Evolutionary conservation across 2,888 invertebrate species (phyloP).

Genomic region (Lysandra coridon): DNA sequence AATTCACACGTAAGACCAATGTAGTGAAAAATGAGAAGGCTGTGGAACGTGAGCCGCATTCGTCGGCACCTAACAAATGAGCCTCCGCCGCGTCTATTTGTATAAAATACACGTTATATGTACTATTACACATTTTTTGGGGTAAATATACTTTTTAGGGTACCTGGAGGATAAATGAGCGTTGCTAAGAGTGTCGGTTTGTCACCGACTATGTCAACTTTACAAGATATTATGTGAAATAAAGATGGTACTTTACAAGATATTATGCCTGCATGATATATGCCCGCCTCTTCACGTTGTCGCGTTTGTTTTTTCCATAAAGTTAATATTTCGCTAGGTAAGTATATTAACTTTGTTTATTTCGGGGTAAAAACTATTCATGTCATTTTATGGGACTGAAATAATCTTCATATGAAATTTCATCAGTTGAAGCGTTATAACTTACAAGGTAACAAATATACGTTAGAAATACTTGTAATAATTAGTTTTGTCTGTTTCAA

Average conservation of each 20-base stretch:
- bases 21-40: constrained; percentile 79
- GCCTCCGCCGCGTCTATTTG: constrained; percentile 48
- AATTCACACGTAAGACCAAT: constrained; percentile 79
- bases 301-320: not conserved
- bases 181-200: not conserved
- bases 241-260: not conserved
- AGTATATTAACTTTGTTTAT: no score
- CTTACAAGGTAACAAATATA: no score
- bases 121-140: constrained; percentile 18
- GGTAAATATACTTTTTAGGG: not conserved
- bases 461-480: no score
- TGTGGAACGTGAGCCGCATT: constrained; percentile 69
- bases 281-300: not conserved
- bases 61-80: constrained; percentile 69
- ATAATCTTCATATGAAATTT: not conserved
- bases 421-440: not conserved
- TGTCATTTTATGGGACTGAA: not conserved
- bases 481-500: no score
- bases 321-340: no score
- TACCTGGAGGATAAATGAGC: not conserved
- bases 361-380: not conserved
- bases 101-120: constrained; percentile 13
- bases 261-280: not conserved
- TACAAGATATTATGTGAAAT: no score
- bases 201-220: not conserved